phyloP scores from a whole-genome alignment of 2,888 invertebrate species.

The Gortyna flavago region DNA sequence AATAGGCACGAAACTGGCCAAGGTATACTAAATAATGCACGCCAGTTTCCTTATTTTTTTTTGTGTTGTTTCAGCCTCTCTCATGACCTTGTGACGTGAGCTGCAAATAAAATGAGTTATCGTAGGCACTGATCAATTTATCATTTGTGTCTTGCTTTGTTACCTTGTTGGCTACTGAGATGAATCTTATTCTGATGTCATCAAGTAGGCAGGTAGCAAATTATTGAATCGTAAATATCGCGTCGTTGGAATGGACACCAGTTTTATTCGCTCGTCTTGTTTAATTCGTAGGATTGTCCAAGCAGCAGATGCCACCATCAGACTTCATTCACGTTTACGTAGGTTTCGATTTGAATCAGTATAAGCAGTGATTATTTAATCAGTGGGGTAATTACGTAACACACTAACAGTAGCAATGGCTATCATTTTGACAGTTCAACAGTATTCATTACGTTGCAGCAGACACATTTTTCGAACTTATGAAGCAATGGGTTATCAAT shows the following conservation, averaged over 20 bases:
- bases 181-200: neutral
- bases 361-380: neutral
- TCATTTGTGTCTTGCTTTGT: constrained; percentile 25
- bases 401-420: no score
- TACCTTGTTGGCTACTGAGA: constrained; percentile 28
- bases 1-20: constrained; percentile 23
- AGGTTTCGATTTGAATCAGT: neutral
- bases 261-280: neutral
- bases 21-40: neutral
- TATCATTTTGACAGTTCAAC: no score
- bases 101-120: constrained; percentile 32
- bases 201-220: neutral
- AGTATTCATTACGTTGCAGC: no score
- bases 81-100: constrained; percentile 39
- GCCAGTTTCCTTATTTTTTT: constrained; percentile 49
- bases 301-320: neutral
- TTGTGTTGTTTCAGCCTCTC: neutral
- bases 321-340: neutral
- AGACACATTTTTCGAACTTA: no score
- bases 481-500: no score
- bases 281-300: neutral
- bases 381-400: neutral
- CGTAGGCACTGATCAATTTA: constrained; percentile 28
- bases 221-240: neutral
- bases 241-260: neutral